Base-by-base conservation (phyloP, 2,113 vertebrate genomes). In the Formicarius rufipectus region DNA sequence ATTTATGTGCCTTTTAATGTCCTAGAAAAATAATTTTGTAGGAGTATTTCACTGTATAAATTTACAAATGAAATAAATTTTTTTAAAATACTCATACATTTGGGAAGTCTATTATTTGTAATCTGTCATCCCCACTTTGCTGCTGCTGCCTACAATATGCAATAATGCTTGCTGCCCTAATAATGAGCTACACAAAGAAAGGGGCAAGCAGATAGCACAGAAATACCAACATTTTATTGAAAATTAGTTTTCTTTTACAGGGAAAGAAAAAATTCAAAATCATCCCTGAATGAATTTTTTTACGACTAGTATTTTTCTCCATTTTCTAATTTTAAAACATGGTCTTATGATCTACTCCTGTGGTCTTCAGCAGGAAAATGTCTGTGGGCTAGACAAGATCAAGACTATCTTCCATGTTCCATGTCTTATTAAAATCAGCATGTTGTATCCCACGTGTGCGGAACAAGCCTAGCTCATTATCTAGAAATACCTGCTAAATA, bases 41-140 rank as follows among this genome's bases (percentile, higher is more conserved):
- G 84, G 90, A 92, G 91, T 94, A 95, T 95, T 96, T 96, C 87
- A 80, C 55, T 96, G 79, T 96, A 84, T 96, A 97, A 92, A 97
- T 93, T 84, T 97, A 83, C 40, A 92, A 95, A 90, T 89, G 52
- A 92, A 96, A 94, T 97, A 96, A 95, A 80, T 13, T 75, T 93
- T 96, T 93, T 42, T 2, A 83, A 90, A 80, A 42, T 78, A 91
- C 76, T 68, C 64, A 7, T 35, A 19, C 6, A 3, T 64, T 86
- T 64, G 50, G 22, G 5, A 85, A 68, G 45, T 44, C 37, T 64
- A 10, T 59, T 68, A 31, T 92, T 69, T 89, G 71, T 47, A 10
- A n/a, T 52, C 44, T 69, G 31, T 35, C n/a, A 55, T n/a, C 64
- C 1, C 6, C 20, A 14, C 28, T 71, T 64, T 24, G 31, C 40